Conservation (phyloP, 2,113 vertebrate species). For the Urocitellus parryii region DNA sequence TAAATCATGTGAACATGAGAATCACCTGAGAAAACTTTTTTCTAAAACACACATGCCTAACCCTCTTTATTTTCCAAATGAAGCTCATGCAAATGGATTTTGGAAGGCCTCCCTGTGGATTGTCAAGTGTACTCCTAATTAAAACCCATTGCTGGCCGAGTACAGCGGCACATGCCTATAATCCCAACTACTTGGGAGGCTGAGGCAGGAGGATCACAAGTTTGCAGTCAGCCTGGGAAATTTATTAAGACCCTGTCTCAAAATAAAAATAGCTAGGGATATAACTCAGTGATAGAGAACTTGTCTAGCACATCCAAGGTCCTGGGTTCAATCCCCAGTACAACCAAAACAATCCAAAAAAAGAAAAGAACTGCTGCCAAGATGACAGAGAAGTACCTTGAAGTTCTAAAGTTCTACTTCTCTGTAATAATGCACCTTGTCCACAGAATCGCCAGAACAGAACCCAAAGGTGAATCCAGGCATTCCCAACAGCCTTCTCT, state of each 20-base stretch:
- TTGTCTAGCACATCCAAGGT: no score
- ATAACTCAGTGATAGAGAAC: neutral
- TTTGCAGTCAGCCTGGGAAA: neutral
- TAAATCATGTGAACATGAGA: neutral
- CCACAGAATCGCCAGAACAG: neutral
- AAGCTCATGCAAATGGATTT: neutral
- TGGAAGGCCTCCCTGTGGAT: neutral
- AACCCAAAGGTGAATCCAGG: neutral
- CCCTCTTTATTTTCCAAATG: neutral
- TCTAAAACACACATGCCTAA: slow-evolving; percentile 1
- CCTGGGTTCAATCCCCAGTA: neutral
- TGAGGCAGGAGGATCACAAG: neutral
- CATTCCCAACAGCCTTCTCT: neutral
- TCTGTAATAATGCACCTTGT: neutral
- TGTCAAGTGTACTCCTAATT: neutral
- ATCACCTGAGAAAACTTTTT: neutral
- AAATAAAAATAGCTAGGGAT: neutral
- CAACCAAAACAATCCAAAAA: no score
- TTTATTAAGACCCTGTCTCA: neutral
- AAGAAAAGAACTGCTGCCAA: neutral
- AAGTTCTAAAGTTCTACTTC: neutral
- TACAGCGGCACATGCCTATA: neutral
- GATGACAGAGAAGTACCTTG: neutral
- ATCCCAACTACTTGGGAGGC: neutral
- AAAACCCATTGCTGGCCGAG: neutral